Evolutionary conservation across 1,140 invertebrate species (phyloP).

Genomic region (Drosophila funebris): DNA sequence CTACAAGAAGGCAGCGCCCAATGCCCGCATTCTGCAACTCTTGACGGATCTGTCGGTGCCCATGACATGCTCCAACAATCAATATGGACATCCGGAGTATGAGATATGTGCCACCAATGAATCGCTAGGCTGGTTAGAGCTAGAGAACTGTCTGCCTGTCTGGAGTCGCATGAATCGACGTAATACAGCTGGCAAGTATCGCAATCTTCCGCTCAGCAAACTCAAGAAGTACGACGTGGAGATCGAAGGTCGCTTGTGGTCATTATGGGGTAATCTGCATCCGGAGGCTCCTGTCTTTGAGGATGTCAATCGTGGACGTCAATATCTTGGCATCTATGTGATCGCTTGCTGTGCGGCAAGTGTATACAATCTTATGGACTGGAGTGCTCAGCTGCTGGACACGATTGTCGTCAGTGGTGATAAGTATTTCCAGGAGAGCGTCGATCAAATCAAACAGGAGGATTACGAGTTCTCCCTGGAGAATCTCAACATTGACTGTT

Average conservation of each 20-base stretch:
- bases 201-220: constrained; percentile 83
- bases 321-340: constrained; percentile 85
- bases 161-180: constrained; percentile 85
- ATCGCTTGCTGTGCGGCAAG: constrained; percentile 85
- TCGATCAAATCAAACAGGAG: constrained; percentile 83
- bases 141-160: constrained; percentile 83
- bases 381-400: constrained; percentile 86
- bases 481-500: constrained; percentile 83
- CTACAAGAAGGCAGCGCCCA: constrained; percentile 70
- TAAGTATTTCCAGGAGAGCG: constrained; percentile 85
- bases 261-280: constrained; percentile 86
- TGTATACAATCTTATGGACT: constrained; percentile 86
- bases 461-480: constrained; percentile 85
- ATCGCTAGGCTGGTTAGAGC: constrained; percentile 85
- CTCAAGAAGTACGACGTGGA: constrained; percentile 87
- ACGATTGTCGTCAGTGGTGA: constrained; percentile 85
- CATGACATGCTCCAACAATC: constrained; percentile 62
- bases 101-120: constrained; percentile 83
- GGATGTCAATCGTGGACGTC: constrained; percentile 84
- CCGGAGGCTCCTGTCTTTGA: constrained; percentile 84
- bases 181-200: constrained; percentile 84
- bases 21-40: constrained; percentile 67
- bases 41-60: constrained; percentile 73
- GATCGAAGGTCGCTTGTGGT: constrained; percentile 86
- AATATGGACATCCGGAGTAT: constrained; percentile 63